Evolutionary conservation across 1,140 invertebrate genomes (phyloP).

Genomic region (Oppia nitens): DNA sequence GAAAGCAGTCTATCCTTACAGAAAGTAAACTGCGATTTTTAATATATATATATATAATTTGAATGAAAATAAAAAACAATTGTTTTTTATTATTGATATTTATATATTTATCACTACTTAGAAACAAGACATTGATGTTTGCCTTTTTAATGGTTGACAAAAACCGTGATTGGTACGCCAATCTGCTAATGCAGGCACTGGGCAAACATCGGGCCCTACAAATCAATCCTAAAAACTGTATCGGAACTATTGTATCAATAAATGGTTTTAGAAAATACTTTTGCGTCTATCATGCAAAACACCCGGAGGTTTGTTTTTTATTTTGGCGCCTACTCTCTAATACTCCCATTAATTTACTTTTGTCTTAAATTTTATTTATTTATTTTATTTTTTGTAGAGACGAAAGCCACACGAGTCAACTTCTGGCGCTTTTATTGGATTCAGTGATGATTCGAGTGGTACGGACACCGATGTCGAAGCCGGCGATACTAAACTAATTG

Average conservation of each 20-base stretch:
- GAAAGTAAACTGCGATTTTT: slow-evolving; percentile 38
- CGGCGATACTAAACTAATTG: slow-evolving; percentile 28
- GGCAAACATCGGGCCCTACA: slow-evolving; percentile 57
- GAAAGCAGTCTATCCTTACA: slow-evolving; percentile 80
- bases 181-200: slow-evolving; percentile 64
- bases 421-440: slow-evolving; percentile 24
- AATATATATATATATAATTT: background rate
- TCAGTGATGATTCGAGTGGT: slow-evolving; percentile 28
- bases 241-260: slow-evolving; percentile 85
- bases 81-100: too few relatives aligned
- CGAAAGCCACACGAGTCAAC: slow-evolving; percentile 1
- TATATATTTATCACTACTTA: slow-evolving; percentile 32
- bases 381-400: background rate
- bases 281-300: slow-evolving; percentile 94
- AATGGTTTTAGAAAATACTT: slow-evolving; percentile 94
- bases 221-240: slow-evolving; percentile 89
- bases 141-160: slow-evolving; percentile 78
- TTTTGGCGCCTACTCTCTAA: too few relatives aligned
- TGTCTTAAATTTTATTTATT: background rate
- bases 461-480: slow-evolving; percentile 44
- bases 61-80: too few relatives aligned
- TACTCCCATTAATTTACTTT: background rate
- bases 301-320: slow-evolving; percentile 36
- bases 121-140: slow-evolving; percentile 82
- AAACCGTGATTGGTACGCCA: slow-evolving; percentile 76